A percentile compares a stretch with the other conserved stretches of the same genome.
phyloP scores from a whole-genome alignment of 1,140 invertebrate species.

The Drosophila lini region DNA sequence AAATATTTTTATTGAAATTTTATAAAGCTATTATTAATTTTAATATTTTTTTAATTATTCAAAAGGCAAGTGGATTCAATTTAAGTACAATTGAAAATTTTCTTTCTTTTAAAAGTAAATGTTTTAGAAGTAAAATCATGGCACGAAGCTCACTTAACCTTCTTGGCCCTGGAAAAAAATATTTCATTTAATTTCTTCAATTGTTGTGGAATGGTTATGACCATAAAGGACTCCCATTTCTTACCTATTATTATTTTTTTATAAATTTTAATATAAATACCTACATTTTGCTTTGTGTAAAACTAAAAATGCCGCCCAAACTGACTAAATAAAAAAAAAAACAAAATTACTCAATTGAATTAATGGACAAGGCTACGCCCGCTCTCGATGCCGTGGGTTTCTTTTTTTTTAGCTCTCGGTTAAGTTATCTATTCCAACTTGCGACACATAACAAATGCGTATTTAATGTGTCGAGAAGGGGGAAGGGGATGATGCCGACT shows the following conservation, averaged over 20 bases:
- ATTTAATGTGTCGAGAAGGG: constrained; percentile 73
- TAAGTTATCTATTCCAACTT: constrained; percentile 54
- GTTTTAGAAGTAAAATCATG: too few species aligned
- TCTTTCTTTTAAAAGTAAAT: too few species aligned
- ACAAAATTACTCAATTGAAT: constrained; percentile 58
- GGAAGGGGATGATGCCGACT: not conserved
- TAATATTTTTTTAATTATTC: too few species aligned
- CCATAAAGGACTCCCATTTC: not conserved
- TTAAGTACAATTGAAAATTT: too few species aligned
- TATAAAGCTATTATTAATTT: too few species aligned
- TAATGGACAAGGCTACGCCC: constrained; percentile 62
- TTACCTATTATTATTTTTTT: not conserved
- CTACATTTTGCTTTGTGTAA: constrained; percentile 14
- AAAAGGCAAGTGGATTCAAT: too few species aligned
- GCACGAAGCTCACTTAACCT: too few species aligned
- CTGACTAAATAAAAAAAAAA: constrained; percentile 41
- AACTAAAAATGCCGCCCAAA: constrained; percentile 12
- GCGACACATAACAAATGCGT: constrained; percentile 80
- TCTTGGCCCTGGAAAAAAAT: too few species aligned
- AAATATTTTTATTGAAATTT: too few species aligned
- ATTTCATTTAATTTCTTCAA: too few species aligned
- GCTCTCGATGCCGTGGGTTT: constrained; percentile 20
- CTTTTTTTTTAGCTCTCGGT: constrained; percentile 25
- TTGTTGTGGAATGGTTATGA: too few species aligned
- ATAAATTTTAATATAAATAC: not conserved